Evolutionary conservation across 2,797 vertebrate species (phyloP).

Genomic region (Phylloscopus collybita): DNA sequence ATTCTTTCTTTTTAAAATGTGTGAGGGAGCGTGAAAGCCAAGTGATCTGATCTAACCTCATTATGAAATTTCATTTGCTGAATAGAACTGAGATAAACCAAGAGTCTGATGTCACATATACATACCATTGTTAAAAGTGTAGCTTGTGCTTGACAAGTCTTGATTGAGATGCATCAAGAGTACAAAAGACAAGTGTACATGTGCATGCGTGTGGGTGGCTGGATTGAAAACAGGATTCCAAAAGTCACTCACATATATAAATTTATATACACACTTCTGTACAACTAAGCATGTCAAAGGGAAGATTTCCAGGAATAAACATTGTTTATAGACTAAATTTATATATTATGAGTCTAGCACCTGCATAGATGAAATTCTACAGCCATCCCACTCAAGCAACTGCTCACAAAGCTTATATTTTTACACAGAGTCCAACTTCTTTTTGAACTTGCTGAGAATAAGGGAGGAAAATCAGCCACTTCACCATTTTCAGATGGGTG

Average conservation of each 20-base stretch:
- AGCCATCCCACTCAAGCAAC: not conserved
- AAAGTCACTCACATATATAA: not conserved
- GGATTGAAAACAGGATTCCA: not conserved
- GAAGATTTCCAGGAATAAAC: not conserved
- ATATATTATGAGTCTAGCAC: not conserved
- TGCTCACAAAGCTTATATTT: not conserved
- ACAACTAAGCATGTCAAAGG: not conserved
- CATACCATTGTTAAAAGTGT: not conserved
- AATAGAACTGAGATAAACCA: not conserved
- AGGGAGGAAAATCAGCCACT: not conserved
- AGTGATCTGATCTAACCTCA: not conserved
- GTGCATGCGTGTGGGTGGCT: accelerated
- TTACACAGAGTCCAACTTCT: accelerated
- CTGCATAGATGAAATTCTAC: not conserved
- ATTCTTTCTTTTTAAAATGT: accelerated
- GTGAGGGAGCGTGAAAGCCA: not conserved
- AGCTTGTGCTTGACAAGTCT: not conserved
- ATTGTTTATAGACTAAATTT: not conserved
- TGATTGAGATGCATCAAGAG: not conserved
- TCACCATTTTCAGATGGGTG: not conserved
- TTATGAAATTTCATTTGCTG: not conserved
- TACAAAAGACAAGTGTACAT: accelerated
- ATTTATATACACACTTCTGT: not conserved
- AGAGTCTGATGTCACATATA: not conserved
- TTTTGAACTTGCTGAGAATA: not conserved